Evolutionary conservation across 2,888 invertebrate species (phyloP), one percentile per base, ranked within the genome.

Genomic region (Dorcus hopei): DNA sequence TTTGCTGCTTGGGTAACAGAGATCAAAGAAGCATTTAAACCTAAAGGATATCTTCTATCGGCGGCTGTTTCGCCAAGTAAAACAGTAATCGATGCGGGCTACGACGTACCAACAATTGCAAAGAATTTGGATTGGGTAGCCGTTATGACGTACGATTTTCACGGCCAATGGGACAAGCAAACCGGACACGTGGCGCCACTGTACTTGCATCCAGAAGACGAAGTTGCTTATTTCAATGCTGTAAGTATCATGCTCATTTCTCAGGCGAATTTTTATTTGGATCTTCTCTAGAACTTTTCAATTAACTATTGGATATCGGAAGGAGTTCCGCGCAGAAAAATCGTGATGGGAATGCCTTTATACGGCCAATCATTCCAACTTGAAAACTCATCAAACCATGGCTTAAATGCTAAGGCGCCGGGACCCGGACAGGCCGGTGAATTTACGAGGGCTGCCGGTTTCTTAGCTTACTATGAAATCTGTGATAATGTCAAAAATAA

Each of bases 61-160:
- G 85, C 94, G 0, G 94, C 94, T 0, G 93, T 94, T 0, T 91
- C 93, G 0, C 93, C 94, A 0, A 93, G 89, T 74, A 94, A 93
- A 78, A 88, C 87, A 65, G 91, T 95, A 0, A 90, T 95, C 57
- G 93, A 95, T 74, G 88, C 87, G 2, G 91, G 82, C 70, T 95
- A 95, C 72, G 89, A 94, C 70, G 92, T 95, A 0, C 87, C 89
- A 0, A 82, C 85, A 0, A 72, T 95, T 3, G 87, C 90, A 0
- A 81, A 84, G 65, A 85, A 90, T 72, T 80, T 95, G 56, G 94
- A 95, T 74, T 94, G 93, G 92, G 90, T 95, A 50, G 91, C 93
- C 0, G 92, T 95, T 0, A 95, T 95, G 95, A 89, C 93, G 0
- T 95, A 95, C 70, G 95, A 95, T 72, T 93, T 88, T 79, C 93